Base-by-base conservation (phyloP, 1,140 invertebrate species). In the Stegodyphus mimosarum region DNA sequence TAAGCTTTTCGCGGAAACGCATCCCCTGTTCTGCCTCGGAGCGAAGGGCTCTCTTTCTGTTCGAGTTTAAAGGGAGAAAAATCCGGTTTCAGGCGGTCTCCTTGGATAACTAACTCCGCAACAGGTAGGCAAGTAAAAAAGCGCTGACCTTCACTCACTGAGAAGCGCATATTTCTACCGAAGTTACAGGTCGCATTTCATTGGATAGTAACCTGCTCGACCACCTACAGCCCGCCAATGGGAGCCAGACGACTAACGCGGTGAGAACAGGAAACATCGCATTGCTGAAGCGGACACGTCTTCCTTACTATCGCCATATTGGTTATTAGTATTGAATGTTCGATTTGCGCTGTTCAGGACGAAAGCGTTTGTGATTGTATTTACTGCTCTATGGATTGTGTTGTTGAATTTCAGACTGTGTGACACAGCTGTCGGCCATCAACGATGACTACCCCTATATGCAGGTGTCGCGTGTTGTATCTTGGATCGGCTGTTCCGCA, bases 401-500 rank as follows among this genome's bases (percentile, higher is more conserved):
- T 83, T 53, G n/a, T 48, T 48, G 52, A 33, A 15, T 66, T 51
- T 7, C 11, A 51, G 50, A 63, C 18, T 81, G 49, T 52, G 52
- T 50, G n/a, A 9, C 13, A n/a, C 64, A n/a, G 9, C 55, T 60
- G 1, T 60, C 9, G 63, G 52, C 87, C 50, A 63, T 60, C 51
- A 72, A 51, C 64, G 50, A 84, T 84, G 81, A 89, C 96, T 81
- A 98, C 96, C 86, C 97, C 97, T 88, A 98, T 98, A 88, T 98
- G 96, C 91, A 93, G 96, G 88, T 99, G 97, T 91, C 94, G 98
- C 76, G 98, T 99, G n/a, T 93, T 99, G 69, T 99, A 99, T 90
- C 93, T 99, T 87, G 98, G 98, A 63, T 98, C 96, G 87, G 95
- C 98, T 0, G 98, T 99, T 85, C 98, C 98, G 6, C 95, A 98